Conservation (phyloP, 2,113 vertebrate genomes). For the Albula glossodonta region DNA sequence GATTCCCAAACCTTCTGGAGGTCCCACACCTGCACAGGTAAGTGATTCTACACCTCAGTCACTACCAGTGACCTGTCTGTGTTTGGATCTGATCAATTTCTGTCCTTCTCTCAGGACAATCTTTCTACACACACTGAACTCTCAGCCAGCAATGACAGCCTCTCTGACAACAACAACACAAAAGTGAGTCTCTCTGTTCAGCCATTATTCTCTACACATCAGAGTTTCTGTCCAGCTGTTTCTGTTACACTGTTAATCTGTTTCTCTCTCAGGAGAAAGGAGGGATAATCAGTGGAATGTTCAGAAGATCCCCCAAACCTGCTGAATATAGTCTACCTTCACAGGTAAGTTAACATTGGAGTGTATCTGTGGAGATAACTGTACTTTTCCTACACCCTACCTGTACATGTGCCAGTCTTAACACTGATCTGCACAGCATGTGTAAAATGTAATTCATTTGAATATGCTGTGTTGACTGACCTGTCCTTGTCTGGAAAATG, state of each 20-base stretch:
- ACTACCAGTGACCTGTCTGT: background rate
- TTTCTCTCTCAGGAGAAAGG: conserved; percentile 44
- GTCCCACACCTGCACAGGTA: conserved; percentile 34
- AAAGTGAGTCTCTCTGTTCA: background rate
- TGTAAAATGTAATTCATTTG: background rate
- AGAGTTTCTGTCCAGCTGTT: background rate
- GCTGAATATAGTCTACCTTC: background rate
- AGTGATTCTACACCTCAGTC: background rate
- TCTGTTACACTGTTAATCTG: background rate
- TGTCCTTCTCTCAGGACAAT: background rate
- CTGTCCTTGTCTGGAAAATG: conserved; percentile 37
- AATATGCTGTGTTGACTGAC: background rate
- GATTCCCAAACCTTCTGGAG: conserved; percentile 34
- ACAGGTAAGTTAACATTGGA: background rate
- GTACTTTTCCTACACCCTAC: background rate
- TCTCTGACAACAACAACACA: conserved; percentile 6
- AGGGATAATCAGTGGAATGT: conserved; percentile 46
- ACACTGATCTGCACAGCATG: background rate
- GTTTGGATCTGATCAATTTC: conserved; percentile 21
- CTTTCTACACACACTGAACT: background rate
- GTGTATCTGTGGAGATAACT: no score
- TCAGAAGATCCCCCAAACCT: conserved; percentile 45
- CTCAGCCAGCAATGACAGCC: background rate
- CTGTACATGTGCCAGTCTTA: background rate
- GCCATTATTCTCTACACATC: background rate